Base-by-base conservation (phyloP, 1,140 invertebrate species). In the Seison nebaliae region DNA sequence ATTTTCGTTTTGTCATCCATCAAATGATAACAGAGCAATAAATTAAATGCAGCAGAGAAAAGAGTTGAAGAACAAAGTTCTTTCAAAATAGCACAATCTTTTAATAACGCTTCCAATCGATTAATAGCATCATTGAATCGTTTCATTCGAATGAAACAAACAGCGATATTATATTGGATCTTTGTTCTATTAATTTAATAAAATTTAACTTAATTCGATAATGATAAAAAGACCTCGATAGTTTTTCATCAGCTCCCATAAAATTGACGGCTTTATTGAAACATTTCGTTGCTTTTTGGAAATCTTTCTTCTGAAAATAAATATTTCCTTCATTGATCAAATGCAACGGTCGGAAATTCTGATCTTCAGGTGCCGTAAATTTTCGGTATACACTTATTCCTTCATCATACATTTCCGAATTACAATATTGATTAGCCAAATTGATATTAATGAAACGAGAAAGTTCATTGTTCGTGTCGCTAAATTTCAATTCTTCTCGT, bases 281-380 rank as follows among this genome's bases (percentile, higher is more conserved):
- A 65, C 88, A 75, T 63, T 98, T 98, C 29, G 96, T 72, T 4
- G 88, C 86, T 62, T 88, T 83, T 12, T 73, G 70, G 49, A 76
- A 79, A 49, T 93, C 76, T 20, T 77, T 78, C 65, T 86, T 76
- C 56, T 76, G 75, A 45, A 79, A 81, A 57, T 88, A 83, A 51
- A 94, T 86, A 54, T 94, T 94, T 2, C 83, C 88, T 73, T 94
- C 93, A 51, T 96, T 96, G 0, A 93, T 40, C 18, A 86, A 86
- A 0, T 94, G 58, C 44, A 83, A 68, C 48, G 80, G 74, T 54
- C 47, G 40, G 45, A 52, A 45, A 29, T 36, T 59, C 42, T 58
- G 59, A 47, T 52, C 50, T 45, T 59, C 60, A 44, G 65, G 64
- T 44, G 65, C 65, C 2, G 63, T 56, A 37, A 67, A 63, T 16